A percentile compares a stretch with the other conserved stretches of the same genome.
These are phyloP conservation scores for Heliothis subflexa DNA, from an alignment of 1,140 invertebrate genomes.

Conservation along the genomic window DNA sequence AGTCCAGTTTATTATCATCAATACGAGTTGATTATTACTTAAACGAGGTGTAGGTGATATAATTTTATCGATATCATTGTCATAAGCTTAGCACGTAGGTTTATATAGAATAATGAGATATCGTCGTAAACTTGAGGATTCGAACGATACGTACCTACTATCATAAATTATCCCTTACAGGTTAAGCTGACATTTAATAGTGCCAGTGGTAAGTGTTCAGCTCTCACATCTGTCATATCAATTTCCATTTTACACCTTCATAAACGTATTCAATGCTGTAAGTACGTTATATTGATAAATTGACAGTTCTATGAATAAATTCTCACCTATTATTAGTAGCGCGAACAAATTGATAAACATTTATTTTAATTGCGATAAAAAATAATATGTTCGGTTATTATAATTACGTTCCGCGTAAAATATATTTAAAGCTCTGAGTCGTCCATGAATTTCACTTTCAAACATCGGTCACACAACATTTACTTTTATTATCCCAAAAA, in stretches of 20 bases:
- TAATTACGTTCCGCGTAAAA: slow-evolving; percentile 20
- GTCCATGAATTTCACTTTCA: slow-evolving; percentile 66
- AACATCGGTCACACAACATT: slow-evolving; percentile 48
- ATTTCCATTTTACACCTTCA: slow-evolving; percentile 28
- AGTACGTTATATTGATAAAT: slow-evolving; percentile 13
- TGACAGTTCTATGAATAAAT: background rate
- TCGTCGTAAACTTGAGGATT: slow-evolving; percentile 16
- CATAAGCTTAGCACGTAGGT: slow-evolving; percentile 7
- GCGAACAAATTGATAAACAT: slow-evolving; percentile 1
- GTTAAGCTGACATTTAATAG: slow-evolving; percentile 32
- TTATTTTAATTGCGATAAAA: slow-evolving; percentile 6
- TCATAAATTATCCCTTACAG: slow-evolving; percentile 33
- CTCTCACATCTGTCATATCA: slow-evolving; percentile 30
- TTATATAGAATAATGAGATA: slow-evolving; percentile 14
- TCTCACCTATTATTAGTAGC: slow-evolving; percentile 3
- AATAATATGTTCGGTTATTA: background rate
- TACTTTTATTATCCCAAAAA: slow-evolving; percentile 58
- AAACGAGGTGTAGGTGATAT: slow-evolving; percentile 8
- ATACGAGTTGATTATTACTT: background rate
- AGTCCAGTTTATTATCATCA: background rate
- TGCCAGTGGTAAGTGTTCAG: slow-evolving; percentile 25
- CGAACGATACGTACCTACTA: slow-evolving; percentile 13
- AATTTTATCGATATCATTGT: background rate
- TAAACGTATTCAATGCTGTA: slow-evolving; percentile 10
- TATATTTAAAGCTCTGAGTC: slow-evolving; percentile 54